Percentiles rank a stretch among this genome's conserved stretches.
Conservation (phyloP, 2,113 vertebrate species). For the Pygoscelis antarcticus region DNA sequence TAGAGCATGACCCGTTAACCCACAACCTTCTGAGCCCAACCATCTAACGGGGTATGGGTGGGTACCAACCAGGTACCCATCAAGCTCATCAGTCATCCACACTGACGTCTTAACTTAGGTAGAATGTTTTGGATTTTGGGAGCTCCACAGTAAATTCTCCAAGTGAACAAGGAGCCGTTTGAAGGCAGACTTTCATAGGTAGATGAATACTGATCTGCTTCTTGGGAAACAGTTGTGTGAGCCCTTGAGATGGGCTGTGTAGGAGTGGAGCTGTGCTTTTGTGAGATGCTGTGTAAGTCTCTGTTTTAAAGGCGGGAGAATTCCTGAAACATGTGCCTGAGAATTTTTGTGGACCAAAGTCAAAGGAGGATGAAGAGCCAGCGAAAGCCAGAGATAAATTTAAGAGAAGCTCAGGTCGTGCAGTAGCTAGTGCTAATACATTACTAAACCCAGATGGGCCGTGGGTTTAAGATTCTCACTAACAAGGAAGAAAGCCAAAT, state of each 20-base stretch:
- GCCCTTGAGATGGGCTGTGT: background rate
- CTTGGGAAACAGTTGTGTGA: background rate
- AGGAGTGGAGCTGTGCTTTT: background rate
- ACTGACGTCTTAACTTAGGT: background rate
- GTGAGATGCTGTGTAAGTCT: background rate
- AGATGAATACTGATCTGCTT: background rate
- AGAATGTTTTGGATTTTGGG: background rate
- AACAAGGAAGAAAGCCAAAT: fast-evolving
- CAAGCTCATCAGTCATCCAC: background rate
- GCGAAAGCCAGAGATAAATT: background rate
- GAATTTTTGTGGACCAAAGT: background rate
- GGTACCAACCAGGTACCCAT: background rate
- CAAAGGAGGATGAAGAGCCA: background rate
- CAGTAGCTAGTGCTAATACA: fast-evolving
- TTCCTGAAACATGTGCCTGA: background rate
- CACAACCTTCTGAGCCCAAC: background rate
- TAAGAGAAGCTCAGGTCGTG: background rate
- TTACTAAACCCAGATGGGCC: background rate
- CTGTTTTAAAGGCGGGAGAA: background rate
- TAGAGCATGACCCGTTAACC: background rate
- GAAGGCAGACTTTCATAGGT: background rate
- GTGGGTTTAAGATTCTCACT: background rate
- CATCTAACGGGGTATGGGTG: background rate
- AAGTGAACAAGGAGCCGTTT: background rate
- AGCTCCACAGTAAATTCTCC: background rate